Evolutionary conservation across 2,888 invertebrate species (phyloP).

Genomic region (Acanthosepion esculentum): DNA sequence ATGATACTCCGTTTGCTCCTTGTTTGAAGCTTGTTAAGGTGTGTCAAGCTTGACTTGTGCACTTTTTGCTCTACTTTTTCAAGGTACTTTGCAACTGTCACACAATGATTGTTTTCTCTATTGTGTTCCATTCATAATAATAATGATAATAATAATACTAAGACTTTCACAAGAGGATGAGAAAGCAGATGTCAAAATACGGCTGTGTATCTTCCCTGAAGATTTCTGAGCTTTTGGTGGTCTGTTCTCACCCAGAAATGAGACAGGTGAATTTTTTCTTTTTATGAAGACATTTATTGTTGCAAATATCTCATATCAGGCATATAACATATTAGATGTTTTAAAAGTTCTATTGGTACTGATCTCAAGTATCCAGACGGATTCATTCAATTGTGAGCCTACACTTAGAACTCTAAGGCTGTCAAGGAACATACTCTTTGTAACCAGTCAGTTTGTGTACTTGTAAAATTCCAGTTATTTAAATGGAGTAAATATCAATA

Average conservation of each 20-base stretch:
- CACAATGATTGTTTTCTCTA: neutral
- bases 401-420: too few species aligned
- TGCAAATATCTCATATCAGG: neutral
- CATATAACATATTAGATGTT: too few species aligned
- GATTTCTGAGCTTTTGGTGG: constrained; percentile 14
- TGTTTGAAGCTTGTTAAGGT: neutral
- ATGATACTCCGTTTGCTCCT: neutral
- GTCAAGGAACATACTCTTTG: too few species aligned
- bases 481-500: too few species aligned
- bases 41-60: neutral
- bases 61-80: neutral
- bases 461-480: too few species aligned
- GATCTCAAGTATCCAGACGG: too few species aligned
- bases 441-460: too few species aligned
- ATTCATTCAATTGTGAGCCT: too few species aligned
- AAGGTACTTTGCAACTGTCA: constrained; percentile 15
- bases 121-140: constrained; percentile 14
- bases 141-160: neutral
- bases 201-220: constrained; percentile 33
- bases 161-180: constrained; percentile 23
- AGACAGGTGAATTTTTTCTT: neutral
- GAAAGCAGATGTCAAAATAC: constrained; percentile 24
- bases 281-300: neutral
- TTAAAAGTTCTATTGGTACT: too few species aligned
- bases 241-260: neutral